phyloP scores from a whole-genome alignment of 2,797 vertebrate genomes.

The Hoplostethus atlanticus region DNA sequence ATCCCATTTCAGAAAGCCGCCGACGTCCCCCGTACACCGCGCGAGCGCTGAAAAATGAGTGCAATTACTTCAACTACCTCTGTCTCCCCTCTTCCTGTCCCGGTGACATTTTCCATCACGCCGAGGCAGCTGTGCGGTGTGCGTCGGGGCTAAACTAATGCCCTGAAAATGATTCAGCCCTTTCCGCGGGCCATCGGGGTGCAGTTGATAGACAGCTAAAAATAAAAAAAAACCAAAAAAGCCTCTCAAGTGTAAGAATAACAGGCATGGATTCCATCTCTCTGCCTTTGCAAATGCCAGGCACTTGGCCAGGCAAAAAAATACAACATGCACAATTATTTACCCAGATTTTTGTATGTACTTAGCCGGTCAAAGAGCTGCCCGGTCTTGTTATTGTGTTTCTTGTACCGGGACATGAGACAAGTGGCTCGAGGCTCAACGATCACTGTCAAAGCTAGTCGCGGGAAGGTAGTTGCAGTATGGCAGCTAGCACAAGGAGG shows the following conservation, averaged over 20 bases:
- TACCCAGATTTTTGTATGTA: not conserved
- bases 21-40: not conserved
- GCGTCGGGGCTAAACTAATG: constrained; percentile 22
- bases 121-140: constrained; percentile 15
- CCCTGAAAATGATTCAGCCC: constrained; percentile 5
- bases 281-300: constrained; percentile 9
- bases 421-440: not conserved
- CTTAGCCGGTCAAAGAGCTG: not conserved
- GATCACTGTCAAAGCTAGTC: constrained; percentile 33
- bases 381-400: constrained; percentile 15
- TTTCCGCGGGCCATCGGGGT: constrained; percentile 16
- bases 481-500: constrained; percentile 16
- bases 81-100: constrained; percentile 1
- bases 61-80: constrained; percentile 8
- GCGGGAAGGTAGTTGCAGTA: not conserved
- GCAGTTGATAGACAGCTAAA: constrained; percentile 29
- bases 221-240: not conserved
- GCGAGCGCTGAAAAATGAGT: constrained; percentile 1
- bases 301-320: not conserved
- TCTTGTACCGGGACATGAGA: not conserved
- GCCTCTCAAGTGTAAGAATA: constrained; percentile 39
- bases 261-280: constrained; percentile 42
- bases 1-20: constrained; percentile 25
- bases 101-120: constrained; percentile 8
- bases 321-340: not conserved